Conservation (phyloP, 2,888 invertebrate species). For the Xestia rhomboidea region DNA sequence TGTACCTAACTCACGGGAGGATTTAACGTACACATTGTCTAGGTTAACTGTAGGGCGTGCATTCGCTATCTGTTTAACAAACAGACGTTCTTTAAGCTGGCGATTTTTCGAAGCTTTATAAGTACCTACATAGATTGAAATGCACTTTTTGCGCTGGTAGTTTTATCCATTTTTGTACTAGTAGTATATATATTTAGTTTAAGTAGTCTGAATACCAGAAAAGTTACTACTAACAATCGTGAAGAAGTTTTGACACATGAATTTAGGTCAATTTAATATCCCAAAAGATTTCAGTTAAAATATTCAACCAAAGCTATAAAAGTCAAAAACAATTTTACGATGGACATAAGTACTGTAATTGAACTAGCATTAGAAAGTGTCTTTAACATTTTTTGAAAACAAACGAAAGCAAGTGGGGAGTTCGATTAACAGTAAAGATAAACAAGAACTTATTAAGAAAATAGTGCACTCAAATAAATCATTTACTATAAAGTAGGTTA, state of each 20-base stretch:
- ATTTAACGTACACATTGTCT: conserved; percentile 55
- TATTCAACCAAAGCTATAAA: neutral
- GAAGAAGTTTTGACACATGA: neutral
- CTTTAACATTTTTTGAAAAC: conserved; percentile 15
- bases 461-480: conserved; percentile 10
- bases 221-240: no score
- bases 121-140: neutral
- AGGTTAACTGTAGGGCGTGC: conserved; percentile 66
- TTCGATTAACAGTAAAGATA: neutral
- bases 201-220: neutral
- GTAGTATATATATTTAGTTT: neutral
- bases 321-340: conserved; percentile 3
- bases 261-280: conserved; percentile 1
- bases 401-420: neutral
- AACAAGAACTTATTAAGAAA: neutral
- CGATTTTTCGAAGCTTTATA: conserved; percentile 66
- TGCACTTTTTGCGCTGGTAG: neutral
- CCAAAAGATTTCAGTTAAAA: neutral
- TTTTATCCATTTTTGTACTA: neutral
- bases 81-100: conserved; percentile 61
- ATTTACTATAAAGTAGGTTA: conserved; percentile 12
- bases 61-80: conserved; percentile 67
- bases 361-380: neutral
- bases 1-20: conserved; percentile 12
- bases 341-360: neutral